These are phyloP conservation scores for Tryphoninae sp. DNA, from an alignment of 2,888 invertebrate species.

Conservation along the genomic window DNA sequence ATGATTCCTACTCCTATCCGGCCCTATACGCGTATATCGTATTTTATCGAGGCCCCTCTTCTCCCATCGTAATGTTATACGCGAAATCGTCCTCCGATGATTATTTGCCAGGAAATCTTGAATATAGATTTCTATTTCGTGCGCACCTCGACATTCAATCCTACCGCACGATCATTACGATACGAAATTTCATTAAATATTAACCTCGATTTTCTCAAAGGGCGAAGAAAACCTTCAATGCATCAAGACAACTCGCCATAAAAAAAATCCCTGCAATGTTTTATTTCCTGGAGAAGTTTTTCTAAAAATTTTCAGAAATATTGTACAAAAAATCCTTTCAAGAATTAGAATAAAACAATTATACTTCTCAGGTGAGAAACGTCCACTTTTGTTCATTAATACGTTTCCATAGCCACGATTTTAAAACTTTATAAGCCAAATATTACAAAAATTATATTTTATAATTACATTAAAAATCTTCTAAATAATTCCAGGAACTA, in stretches of 20 bases:
- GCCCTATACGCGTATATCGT: not conserved
- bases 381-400: no score
- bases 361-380: no score
- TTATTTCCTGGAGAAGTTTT: no score
- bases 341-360: no score
- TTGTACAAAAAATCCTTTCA: no score
- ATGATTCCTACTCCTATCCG: slow-evolving; percentile 51
- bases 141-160: slow-evolving; percentile 49
- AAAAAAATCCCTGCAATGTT: no score
- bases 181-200: slow-evolving; percentile 49
- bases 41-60: not conserved
- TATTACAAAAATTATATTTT: no score
- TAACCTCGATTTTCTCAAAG: slow-evolving; percentile 18
- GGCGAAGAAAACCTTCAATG: not conserved
- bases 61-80: slow-evolving; percentile 12
- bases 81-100: slow-evolving; percentile 21
- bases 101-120: slow-evolving; percentile 59
- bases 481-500: no score
- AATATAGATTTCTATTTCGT: slow-evolving; percentile 28
- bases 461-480: no score
- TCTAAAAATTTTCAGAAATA: no score
- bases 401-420: no score
- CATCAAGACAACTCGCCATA: not conserved
- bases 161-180: slow-evolving; percentile 48
- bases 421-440: no score